A percentile compares a stretch with the other conserved stretches of the same genome.
Evolutionary conservation across 2,888 invertebrate genomes (phyloP).

Genomic region (Ceraclea dissimilis): DNA sequence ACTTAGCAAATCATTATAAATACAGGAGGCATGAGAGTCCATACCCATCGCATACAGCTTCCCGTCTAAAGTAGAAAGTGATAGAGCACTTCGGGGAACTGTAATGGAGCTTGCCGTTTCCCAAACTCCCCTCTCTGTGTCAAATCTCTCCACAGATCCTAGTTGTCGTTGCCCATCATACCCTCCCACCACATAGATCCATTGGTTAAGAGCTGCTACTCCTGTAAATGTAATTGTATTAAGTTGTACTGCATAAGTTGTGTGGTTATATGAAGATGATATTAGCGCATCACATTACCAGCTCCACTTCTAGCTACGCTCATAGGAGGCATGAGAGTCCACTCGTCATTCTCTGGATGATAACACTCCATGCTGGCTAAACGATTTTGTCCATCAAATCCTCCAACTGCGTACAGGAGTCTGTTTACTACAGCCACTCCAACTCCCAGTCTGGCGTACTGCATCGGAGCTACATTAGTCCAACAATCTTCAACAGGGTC

Average conservation of each 20-base stretch:
- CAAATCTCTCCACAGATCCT: constrained; percentile 76
- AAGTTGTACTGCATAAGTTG: too few relatives aligned
- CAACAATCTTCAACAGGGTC: constrained; percentile 81
- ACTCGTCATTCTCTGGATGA: constrained; percentile 86
- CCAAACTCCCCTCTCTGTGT: constrained; percentile 78
- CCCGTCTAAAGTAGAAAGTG: constrained; percentile 77
- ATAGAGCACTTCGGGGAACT: constrained; percentile 79
- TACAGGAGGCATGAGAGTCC: too few relatives aligned
- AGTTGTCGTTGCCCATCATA: constrained; percentile 81
- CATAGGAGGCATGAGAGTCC: constrained; percentile 78
- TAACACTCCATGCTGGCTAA: constrained; percentile 81
- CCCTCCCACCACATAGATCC: constrained; percentile 91
- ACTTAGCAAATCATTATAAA: constrained; percentile 9
- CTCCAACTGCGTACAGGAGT: constrained; percentile 76
- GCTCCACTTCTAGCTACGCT: constrained; percentile 74
- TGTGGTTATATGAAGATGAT: neutral
- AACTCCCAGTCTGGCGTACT: constrained; percentile 70
- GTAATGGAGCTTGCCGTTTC: constrained; percentile 67
- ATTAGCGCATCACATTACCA: constrained; percentile 52
- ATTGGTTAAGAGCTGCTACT: constrained; percentile 76
- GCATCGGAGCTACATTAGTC: constrained; percentile 69
- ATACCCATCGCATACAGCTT: constrained; percentile 84
- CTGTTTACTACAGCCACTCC: constrained; percentile 74
- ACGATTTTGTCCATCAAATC: constrained; percentile 76
- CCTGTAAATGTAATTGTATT: constrained; percentile 40